Conservation (phyloP, 2,797 vertebrate genomes). For the Siniperca scherzeri region DNA sequence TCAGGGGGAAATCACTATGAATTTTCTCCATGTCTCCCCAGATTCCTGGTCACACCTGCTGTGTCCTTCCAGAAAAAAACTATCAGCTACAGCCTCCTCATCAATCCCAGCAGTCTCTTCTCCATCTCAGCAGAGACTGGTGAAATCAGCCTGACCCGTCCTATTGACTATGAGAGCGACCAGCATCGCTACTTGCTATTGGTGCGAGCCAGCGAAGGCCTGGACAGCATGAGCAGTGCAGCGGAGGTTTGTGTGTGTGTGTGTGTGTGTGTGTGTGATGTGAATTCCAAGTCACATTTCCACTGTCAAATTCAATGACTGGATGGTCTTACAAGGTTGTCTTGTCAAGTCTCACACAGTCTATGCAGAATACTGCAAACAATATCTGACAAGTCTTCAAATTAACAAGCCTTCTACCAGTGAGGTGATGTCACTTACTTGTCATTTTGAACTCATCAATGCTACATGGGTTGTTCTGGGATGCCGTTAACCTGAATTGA, state of each 20-base stretch:
- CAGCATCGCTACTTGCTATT: slow-evolving; percentile 89
- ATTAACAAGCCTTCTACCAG: background rate
- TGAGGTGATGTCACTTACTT: background rate
- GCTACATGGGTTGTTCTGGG: background rate
- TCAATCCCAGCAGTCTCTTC: slow-evolving; percentile 91
- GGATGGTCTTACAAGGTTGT: slow-evolving; percentile 11
- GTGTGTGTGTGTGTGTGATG: slow-evolving; percentile 19
- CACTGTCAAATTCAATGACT: background rate
- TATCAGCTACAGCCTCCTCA: slow-evolving; percentile 90
- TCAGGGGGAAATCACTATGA: background rate
- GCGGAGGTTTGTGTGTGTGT: slow-evolving; percentile 84
- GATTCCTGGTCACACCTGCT: slow-evolving; percentile 89
- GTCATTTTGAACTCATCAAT: slow-evolving; percentile 5
- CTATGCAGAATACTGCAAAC: background rate
- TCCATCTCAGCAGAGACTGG: slow-evolving; percentile 85
- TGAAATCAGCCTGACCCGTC: slow-evolving; percentile 87
- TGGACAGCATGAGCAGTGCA: slow-evolving; percentile 86
- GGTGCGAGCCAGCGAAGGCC: slow-evolving; percentile 87
- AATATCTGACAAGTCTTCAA: slow-evolving; percentile 15
- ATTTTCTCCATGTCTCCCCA: slow-evolving; percentile 63
- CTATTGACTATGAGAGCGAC: slow-evolving; percentile 90
- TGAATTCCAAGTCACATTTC: slow-evolving; percentile 2
- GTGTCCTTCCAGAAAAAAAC: slow-evolving; percentile 90
- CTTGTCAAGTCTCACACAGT: background rate
- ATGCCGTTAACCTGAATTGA: background rate